phyloP scores from a whole-genome alignment of 2,113 vertebrate genomes.

The Chaetura pelagica region DNA sequence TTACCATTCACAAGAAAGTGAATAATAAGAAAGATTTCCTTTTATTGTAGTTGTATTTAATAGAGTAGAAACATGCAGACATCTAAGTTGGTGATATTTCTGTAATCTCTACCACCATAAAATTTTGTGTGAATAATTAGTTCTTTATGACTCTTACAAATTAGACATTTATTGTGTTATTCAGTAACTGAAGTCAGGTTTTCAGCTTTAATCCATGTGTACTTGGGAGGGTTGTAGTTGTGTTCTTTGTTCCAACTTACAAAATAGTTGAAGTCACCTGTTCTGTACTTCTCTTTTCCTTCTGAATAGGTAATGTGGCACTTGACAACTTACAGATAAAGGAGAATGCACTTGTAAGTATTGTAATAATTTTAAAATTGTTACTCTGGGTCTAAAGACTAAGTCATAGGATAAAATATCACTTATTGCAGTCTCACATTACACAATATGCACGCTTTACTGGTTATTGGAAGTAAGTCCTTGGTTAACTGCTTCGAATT shows the following conservation, averaged over 20 bases:
- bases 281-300: neutral
- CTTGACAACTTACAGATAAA: slow-evolving; percentile 94
- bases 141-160: neutral
- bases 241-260: neutral
- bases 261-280: neutral
- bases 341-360: slow-evolving; percentile 94
- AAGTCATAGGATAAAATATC: neutral
- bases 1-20: neutral
- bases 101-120: neutral
- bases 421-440: neutral
- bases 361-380: neutral
- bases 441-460: neutral
- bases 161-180: neutral
- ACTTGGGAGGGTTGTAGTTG: neutral
- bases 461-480: neutral
- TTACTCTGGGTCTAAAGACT: neutral
- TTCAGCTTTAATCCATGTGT: neutral
- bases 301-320: slow-evolving; percentile 89
- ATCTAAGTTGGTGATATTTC: neutral
- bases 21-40: neutral
- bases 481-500: neutral
- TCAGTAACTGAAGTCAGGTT: neutral
- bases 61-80: neutral
- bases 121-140: neutral
- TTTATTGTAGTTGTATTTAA: neutral